These are phyloP conservation scores for Neotoxoptera formosana DNA, from an alignment of 1,140 invertebrate genomes.

Conservation along the genomic window DNA sequence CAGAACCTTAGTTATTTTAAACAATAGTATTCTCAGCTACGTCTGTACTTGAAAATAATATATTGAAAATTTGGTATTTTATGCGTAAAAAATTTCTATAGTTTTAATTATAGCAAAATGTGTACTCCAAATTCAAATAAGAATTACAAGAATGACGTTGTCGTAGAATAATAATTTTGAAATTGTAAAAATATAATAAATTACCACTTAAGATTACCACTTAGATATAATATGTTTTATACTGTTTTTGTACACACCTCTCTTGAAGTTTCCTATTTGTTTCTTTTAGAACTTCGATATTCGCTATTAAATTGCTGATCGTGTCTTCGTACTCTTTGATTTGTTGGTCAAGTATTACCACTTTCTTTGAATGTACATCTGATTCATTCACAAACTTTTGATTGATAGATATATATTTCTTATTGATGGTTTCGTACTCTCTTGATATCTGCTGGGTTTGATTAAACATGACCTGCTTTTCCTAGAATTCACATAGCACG, in stretches of 20 bases:
- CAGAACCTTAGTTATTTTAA: no score
- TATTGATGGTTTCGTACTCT: neutral
- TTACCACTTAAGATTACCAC: no score
- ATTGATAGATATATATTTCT: neutral
- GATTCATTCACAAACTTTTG: neutral
- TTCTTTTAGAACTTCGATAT: slow-evolving; percentile 21
- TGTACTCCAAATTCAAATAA: neutral
- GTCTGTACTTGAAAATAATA: no score
- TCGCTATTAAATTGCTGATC: neutral
- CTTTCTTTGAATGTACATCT: neutral
- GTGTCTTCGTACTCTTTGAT: neutral
- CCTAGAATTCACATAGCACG: neutral
- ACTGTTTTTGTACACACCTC: neutral
- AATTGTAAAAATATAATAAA: neutral
- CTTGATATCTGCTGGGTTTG: neutral
- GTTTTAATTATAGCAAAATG: neutral
- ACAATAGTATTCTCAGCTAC: no score
- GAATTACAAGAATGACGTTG: neutral
- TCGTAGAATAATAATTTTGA: neutral
- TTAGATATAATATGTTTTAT: no score
- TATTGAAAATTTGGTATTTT: no score
- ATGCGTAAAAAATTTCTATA: no score
- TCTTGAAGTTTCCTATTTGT: slow-evolving; percentile 26
- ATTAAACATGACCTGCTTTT: neutral
- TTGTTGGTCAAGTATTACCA: neutral